Base-by-base conservation (phyloP, 2,113 vertebrate genomes). In the Anarhynchus alexandrinus region DNA sequence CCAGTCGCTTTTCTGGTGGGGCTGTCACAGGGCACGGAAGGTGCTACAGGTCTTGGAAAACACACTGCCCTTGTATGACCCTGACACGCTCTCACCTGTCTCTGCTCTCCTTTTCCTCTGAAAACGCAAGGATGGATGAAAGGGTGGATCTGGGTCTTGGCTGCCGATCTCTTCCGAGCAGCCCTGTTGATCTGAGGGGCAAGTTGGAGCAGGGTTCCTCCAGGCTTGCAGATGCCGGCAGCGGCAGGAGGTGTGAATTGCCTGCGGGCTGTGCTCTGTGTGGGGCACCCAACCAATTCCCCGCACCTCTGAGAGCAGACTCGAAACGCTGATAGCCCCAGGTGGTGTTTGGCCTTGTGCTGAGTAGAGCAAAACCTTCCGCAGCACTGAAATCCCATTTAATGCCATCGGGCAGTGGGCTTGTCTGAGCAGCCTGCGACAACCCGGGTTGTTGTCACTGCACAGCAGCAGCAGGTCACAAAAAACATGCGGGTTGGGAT, bases 341-440 rank as follows among this genome's bases (percentile, higher is more conserved):
- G 30, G 43, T 36, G 29, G n/a, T 0, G 3, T 47, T 54, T 3
- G 4, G 36, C 34, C 61, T 61, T 0, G 2, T 47, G 51, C 71
- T 76, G 65, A 38, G 32, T 0, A 32, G 29, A 85, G 62, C 40
- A 66, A 92, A 85, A 26, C 45, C 79, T 25, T 54, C n/a, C 3
- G 1, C 42, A 30, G 52, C 1, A 5, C 54, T 6, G 2, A 77
- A 90, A 90, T 47, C 45, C 40, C 71, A 9, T 8, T 23, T 8
- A 9, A 45, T 12, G 29, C 9, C 61, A 13, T 15, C 0, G 0
- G 40, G 32, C n/a, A 38, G 23, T 2, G 36, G 55, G 5, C 9
- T 26, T 61, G 26, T 29, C 1, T 0, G 42, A 30, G 4, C 38
- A 47, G 26, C 6, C 34, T 61, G 54, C 54, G 5, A 25, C 16